Evolutionary conservation across 2,888 invertebrate genomes (phyloP), one percentile per base, ranked within the genome.

Genomic region (Drosophila birchii): DNA sequence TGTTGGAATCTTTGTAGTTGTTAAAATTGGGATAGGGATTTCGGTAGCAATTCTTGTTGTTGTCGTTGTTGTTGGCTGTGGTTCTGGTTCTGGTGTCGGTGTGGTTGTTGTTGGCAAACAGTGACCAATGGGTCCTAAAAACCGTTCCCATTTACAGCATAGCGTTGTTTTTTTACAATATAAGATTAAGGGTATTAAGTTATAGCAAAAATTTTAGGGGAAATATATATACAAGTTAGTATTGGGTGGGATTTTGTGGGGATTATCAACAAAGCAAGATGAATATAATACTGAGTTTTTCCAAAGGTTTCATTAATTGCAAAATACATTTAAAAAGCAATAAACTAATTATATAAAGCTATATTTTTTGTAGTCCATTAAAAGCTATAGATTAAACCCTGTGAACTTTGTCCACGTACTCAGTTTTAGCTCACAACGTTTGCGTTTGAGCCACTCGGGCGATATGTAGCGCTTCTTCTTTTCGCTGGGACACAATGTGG

Each of bases 81-180:
- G 66, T 51, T 66, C 84, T 69, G 89, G 82, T 81, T 66, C 84
- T 69, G 89, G 82, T 81, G 86, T 80, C 76, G 81, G 79, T 80
- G 84, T 86, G 78, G 91, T 84, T 82, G 90, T 81, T 75, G 84
- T 86, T 78, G 91, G 91, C 80, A 92, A 82, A 80, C 92, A 92
- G 80, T 92, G 91, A 86, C 92, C 92, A 90, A 92, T 92, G 29
- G 92, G 91, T 89, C 92, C 93, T 93, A 78, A 55, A 36, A 23
- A 36, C 51, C 51, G 68, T 53, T 39, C 18, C 51, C 47, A 47
- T 44, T 47, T 49, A 62, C 64, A 41, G 34, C 41, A 64, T 39
- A 38, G 51, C 51, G 51, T 36, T 53, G 60, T 43, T 53, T 29
- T 39, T 45, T 11, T 63, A 39, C 38, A 20, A 57, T 61, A 67